Conservation (phyloP, 2,797 vertebrate genomes). For the Zenarchopterus dispar region DNA sequence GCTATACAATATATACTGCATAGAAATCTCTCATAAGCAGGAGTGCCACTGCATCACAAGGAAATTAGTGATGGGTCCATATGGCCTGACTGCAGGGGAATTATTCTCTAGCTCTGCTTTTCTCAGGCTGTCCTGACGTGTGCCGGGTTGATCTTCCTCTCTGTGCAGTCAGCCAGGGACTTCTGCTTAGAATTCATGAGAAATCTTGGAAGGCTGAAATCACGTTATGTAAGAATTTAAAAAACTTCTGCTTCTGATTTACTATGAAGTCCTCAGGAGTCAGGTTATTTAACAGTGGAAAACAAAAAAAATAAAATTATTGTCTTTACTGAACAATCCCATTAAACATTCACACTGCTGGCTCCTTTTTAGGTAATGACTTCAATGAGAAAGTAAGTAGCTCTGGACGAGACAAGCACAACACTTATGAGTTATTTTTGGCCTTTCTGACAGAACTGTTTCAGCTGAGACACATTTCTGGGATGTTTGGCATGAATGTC, state of each 20-base stretch:
- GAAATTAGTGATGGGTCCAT: constrained; percentile 44
- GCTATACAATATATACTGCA: constrained; percentile 35
- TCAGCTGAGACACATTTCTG: too few relatives aligned
- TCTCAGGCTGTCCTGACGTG: constrained; percentile 18
- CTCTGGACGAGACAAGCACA: too few relatives aligned
- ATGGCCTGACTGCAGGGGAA: constrained; percentile 43
- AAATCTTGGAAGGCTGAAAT: constrained; percentile 13
- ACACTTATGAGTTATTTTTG: too few relatives aligned
- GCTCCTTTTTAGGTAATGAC: too few relatives aligned
- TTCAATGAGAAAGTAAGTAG: too few relatives aligned
- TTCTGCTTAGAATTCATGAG: constrained; percentile 1
- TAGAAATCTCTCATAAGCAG: constrained; percentile 41
- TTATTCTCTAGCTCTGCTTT: constrained; percentile 15
- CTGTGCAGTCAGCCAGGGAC: constrained; percentile 5
- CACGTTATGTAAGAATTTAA: background rate
- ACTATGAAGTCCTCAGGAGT: background rate
- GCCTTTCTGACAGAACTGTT: too few relatives aligned
- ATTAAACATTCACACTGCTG: too few relatives aligned
- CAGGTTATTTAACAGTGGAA: background rate
- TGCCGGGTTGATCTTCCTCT: constrained; percentile 18
- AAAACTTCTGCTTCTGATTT: background rate
- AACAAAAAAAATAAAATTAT: too few relatives aligned
- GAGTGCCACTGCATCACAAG: constrained; percentile 15
- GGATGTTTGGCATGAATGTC: too few relatives aligned
- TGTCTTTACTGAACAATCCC: too few relatives aligned